These are phyloP conservation scores for Labroides dimidiatus DNA, from an alignment of 2,797 vertebrate species.

Conservation along the genomic window DNA sequence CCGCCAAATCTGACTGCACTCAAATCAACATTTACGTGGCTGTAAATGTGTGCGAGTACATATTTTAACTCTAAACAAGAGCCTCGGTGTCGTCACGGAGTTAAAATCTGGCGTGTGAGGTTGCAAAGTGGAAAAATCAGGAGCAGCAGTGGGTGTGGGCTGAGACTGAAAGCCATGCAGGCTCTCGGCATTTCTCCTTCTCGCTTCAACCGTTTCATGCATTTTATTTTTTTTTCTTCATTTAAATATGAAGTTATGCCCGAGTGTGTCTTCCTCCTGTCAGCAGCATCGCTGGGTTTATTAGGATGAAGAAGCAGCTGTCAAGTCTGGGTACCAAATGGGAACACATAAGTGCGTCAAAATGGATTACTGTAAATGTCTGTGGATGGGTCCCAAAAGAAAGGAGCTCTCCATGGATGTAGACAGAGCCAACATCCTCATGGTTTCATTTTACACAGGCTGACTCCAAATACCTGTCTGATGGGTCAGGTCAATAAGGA, in stretches of 20 bases:
- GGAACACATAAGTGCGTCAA: conserved; percentile 65
- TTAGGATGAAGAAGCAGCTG: conserved; percentile 25
- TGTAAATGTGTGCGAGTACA: neutral
- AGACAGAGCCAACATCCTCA: conserved; percentile 20
- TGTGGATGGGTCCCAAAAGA: conserved; percentile 10
- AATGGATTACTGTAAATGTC: conserved; percentile 58
- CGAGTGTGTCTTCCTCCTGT: conserved; percentile 2
- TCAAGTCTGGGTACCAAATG: conserved; percentile 38
- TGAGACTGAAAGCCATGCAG: conserved; percentile 7
- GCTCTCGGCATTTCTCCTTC: neutral
- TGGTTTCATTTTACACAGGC: neutral
- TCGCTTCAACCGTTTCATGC: neutral
- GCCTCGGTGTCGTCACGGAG: neutral
- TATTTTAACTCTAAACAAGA: neutral
- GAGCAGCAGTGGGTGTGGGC: conserved; percentile 21
- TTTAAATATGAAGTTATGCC: conserved; percentile 44
- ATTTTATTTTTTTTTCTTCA: conserved; percentile 16
- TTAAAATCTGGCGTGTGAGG: neutral
- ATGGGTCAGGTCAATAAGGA: conserved; percentile 47
- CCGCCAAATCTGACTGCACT: conserved; percentile 28
- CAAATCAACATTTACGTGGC: neutral
- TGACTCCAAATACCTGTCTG: conserved; percentile 13
- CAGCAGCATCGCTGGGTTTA: conserved; percentile 1
- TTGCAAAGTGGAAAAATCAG: neutral
- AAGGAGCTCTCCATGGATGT: conserved; percentile 6